A percentile compares a stretch with the other conserved stretches of the same genome.
These are phyloP conservation scores for Phymorhynchus buccinoides DNA, from an alignment of 1,140 invertebrate genomes.

Conservation along the genomic window DNA sequence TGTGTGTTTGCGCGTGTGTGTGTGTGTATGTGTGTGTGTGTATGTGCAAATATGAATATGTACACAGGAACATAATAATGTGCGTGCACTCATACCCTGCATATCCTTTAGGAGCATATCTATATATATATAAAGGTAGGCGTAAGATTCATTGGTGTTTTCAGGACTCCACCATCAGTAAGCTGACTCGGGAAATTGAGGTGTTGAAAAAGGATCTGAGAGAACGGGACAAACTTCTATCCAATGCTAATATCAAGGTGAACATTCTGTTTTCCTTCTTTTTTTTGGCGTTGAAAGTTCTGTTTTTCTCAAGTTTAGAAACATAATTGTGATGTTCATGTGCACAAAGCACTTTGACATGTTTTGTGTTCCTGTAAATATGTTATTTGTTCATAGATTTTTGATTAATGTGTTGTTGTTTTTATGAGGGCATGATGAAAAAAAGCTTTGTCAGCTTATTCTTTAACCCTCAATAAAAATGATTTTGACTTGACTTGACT, in stretches of 20 bases:
- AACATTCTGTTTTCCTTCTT: conserved; percentile 2
- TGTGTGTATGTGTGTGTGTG: neutral
- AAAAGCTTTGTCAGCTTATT: too few relatives aligned
- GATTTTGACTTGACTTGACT: too few relatives aligned
- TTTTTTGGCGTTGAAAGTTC: neutral
- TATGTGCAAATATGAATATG: neutral
- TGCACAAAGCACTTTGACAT: too few relatives aligned
- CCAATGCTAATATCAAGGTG: conserved; percentile 63
- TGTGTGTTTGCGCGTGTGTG: conserved; percentile 7
- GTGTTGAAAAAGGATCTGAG: conserved; percentile 69
- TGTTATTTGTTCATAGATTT: neutral
- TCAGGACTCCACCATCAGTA: conserved; percentile 71
- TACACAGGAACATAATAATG: neutral
- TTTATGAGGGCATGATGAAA: too few relatives aligned
- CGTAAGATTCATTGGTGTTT: neutral
- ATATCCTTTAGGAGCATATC: neutral
- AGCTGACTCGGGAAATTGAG: conserved; percentile 71
- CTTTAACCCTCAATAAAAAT: too few relatives aligned
- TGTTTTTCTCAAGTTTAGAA: neutral
- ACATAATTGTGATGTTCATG: too few relatives aligned
- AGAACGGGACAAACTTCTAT: conserved; percentile 66
- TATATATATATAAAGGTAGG: too few relatives aligned
- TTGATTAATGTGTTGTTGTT: too few relatives aligned
- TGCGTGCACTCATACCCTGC: neutral
- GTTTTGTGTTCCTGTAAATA: neutral